These are phyloP conservation scores for Psilopsiagon aymara DNA, from an alignment of 2,113 vertebrate species.

Conservation along the genomic window DNA sequence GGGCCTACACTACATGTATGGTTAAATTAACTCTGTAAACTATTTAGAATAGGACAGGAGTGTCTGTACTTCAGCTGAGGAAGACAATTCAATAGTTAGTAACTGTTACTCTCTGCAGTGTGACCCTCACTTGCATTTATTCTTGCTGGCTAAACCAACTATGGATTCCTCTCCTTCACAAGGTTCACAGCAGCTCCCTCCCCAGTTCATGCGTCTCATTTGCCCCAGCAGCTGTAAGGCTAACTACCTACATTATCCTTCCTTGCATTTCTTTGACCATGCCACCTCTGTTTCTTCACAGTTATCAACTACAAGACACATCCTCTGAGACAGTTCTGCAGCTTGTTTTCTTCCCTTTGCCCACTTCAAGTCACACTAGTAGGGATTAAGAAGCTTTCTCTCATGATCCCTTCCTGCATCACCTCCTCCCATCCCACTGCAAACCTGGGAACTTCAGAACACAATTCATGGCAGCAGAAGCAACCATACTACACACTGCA, in stretches of 20 bases:
- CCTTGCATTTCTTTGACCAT: background rate
- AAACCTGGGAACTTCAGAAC: background rate
- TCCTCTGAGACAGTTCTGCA: background rate
- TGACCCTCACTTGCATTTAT: background rate
- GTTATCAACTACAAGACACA: background rate
- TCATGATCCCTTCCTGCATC: background rate
- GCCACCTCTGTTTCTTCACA: background rate
- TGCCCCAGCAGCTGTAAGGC: background rate
- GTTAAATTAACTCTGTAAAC: background rate
- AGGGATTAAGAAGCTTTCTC: background rate
- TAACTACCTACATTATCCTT: background rate
- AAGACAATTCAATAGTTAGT: background rate
- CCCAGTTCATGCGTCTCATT: background rate
- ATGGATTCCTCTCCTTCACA: background rate
- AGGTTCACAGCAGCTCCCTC: background rate
- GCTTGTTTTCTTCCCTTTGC: background rate
- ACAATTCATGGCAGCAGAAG: background rate
- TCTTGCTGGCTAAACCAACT: background rate
- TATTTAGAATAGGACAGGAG: background rate
- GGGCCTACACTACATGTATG: background rate
- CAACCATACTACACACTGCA: background rate
- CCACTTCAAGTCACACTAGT: background rate
- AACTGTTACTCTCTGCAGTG: background rate
- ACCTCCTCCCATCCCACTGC: background rate
- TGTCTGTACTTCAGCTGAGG: background rate